A percentile compares a stretch with the other conserved stretches of the same genome.
Evolutionary conservation across 2,113 vertebrate genomes (phyloP).

Genomic region (Callopanchax toddi): DNA sequence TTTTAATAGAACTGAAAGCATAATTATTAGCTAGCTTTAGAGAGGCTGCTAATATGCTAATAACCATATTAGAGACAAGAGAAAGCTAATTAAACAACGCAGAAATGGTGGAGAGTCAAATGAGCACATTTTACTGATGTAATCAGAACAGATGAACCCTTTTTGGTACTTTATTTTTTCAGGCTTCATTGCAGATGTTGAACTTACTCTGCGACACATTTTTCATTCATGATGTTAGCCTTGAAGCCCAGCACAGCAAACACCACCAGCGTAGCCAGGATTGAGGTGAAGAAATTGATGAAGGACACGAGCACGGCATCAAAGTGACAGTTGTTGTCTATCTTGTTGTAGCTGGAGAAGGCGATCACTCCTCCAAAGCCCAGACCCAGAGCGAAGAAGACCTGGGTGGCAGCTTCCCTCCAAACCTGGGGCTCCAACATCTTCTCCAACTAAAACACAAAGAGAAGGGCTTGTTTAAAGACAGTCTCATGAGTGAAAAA

Average conservation of each 20-base stretch:
- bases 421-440: conserved; percentile 98
- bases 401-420: conserved; percentile 96
- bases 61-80: too few relatives aligned
- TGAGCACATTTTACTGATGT: background rate
- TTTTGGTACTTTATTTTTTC: too few relatives aligned
- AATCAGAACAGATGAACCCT: too few relatives aligned
- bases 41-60: too few relatives aligned
- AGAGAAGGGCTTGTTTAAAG: background rate
- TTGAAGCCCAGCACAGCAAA: conserved; percentile 99
- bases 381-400: conserved; percentile 95
- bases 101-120: background rate
- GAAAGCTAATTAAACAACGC: too few relatives aligned
- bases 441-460: conserved; percentile 89
- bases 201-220: conserved; percentile 96
- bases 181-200: background rate
- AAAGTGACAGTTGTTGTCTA: conserved; percentile 99
- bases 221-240: conserved; percentile 99
- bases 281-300: conserved; percentile 97
- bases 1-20: too few relatives aligned
- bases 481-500: background rate
- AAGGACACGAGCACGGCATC: conserved; percentile 94
- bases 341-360: conserved; percentile 99
- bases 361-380: conserved; percentile 98
- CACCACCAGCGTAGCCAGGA: conserved; percentile 96
- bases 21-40: too few relatives aligned